Conservation (phyloP, 92 coral and sea anemone species). For the Phenganax subtilis region DNA sequence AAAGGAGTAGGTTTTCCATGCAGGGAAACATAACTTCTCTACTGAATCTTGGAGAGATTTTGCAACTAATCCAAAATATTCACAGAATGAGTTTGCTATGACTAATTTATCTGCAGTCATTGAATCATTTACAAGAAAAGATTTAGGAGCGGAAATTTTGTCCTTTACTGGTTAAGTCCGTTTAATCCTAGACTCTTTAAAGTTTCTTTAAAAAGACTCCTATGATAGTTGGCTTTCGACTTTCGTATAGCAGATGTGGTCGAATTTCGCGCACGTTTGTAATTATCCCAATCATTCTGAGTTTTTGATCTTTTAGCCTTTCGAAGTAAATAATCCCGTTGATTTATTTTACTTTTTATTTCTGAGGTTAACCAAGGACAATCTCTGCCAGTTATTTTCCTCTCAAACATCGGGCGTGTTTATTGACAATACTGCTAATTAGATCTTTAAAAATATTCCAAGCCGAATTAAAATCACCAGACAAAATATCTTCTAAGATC, state of each 20-base stretch:
- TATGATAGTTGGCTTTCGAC: slow-evolving; percentile 8
- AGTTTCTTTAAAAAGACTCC: neutral
- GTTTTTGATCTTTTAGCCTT: slow-evolving; percentile 13
- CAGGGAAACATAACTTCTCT: neutral
- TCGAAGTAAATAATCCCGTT: slow-evolving; percentile 14
- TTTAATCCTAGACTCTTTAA: slow-evolving; percentile 9
- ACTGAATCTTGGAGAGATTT: slow-evolving; percentile 4
- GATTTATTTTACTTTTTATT: slow-evolving; percentile 9
- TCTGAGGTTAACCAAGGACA: slow-evolving; percentile 24
- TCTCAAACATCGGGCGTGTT: slow-evolving; percentile 17
- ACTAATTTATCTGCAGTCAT: neutral
- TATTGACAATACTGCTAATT: neutral
- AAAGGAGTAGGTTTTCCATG: slow-evolving; percentile 3
- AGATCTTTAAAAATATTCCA: slow-evolving; percentile 14
- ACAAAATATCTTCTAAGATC: neutral
- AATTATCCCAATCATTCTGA: slow-evolving; percentile 23
- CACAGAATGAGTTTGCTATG: slow-evolving; percentile 17
- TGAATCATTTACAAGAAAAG: slow-evolving; percentile 10
- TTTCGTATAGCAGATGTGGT: neutral
- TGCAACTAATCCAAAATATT: slow-evolving; percentile 16
- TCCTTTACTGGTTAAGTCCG: slow-evolving; percentile 12
- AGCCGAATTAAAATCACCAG: slow-evolving; percentile 1
- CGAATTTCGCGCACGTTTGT: neutral
- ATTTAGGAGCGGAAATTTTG: slow-evolving; percentile 15
- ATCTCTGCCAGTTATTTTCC: slow-evolving; percentile 20